phyloP scores from a whole-genome alignment of 2,113 vertebrate genomes.

The Rostratula benghalensis region DNA sequence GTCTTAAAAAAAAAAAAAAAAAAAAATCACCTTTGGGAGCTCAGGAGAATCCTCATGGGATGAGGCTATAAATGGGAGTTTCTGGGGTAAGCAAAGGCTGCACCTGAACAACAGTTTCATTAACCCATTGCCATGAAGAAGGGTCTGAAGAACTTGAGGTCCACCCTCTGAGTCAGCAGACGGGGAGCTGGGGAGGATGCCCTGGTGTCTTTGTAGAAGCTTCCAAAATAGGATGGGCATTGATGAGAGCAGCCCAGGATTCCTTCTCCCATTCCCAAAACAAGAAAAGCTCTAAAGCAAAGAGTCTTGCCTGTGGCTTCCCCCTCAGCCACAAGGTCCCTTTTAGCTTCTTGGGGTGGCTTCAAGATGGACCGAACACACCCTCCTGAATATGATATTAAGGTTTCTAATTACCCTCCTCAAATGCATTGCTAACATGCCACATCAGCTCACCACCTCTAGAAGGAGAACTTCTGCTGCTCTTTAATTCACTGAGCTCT shows the following conservation, averaged over 20 bases:
- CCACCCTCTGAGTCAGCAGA: background rate
- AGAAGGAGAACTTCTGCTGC: background rate
- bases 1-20: background rate
- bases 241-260: background rate
- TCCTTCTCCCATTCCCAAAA: background rate
- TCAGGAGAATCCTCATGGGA: background rate
- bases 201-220: background rate
- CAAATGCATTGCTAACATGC: background rate
- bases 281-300: background rate
- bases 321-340: conserved; percentile 18
- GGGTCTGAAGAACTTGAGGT: background rate
- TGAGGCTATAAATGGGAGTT: background rate
- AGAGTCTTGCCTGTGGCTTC: conserved; percentile 11
- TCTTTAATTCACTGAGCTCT: background rate
- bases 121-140: background rate
- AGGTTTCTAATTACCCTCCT: conserved; percentile 13
- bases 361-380: background rate
- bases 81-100: background rate
- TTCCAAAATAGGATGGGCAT: background rate
- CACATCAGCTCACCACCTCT: background rate
- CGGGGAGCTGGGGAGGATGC: background rate
- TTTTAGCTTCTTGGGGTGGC: conserved; percentile 10
- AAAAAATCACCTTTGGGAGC: background rate
- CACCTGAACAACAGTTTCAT: background rate
- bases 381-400: background rate